These are phyloP conservation scores for Lacerta viridis DNA, from an alignment of 2,797 vertebrate species.

Conservation along the genomic window DNA sequence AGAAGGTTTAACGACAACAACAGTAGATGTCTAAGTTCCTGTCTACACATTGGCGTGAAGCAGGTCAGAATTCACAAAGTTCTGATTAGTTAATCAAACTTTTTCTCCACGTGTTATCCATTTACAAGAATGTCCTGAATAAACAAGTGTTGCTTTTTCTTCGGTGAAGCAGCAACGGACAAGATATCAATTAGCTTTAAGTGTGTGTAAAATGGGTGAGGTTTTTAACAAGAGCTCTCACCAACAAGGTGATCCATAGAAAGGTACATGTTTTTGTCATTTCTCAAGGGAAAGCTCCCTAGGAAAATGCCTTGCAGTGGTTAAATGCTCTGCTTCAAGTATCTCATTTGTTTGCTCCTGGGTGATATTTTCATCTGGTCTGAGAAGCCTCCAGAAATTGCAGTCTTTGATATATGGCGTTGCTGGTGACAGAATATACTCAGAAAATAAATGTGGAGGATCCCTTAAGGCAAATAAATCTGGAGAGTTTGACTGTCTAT, in stretches of 20 bases:
- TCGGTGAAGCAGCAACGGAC: neutral
- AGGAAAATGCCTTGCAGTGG: neutral
- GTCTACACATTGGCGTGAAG: neutral
- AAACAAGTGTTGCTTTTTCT: neutral
- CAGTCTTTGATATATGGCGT: neutral
- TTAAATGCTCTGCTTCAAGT: neutral
- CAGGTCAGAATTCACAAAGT: neutral
- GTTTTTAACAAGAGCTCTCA: slow-evolving; percentile 1
- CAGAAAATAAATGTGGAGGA: slow-evolving; percentile 30
- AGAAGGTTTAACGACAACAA: no score
- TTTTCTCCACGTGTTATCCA: neutral
- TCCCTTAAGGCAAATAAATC: slow-evolving; percentile 2
- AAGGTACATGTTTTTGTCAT: slow-evolving; percentile 4
- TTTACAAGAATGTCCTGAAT: neutral
- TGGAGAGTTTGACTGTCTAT: slow-evolving; percentile 8
- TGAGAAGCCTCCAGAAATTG: slow-evolving; percentile 2
- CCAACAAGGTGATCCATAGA: neutral
- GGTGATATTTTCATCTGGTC: neutral
- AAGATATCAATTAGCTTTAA: neutral
- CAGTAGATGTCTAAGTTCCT: neutral
- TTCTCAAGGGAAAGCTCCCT: neutral
- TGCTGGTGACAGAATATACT: slow-evolving; percentile 17
- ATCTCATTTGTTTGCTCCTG: neutral
- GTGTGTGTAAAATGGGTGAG: neutral
- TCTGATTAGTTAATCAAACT: neutral